phyloP scores from a whole-genome alignment of 2,888 invertebrate genomes.

The Drosophila incognita region DNA sequence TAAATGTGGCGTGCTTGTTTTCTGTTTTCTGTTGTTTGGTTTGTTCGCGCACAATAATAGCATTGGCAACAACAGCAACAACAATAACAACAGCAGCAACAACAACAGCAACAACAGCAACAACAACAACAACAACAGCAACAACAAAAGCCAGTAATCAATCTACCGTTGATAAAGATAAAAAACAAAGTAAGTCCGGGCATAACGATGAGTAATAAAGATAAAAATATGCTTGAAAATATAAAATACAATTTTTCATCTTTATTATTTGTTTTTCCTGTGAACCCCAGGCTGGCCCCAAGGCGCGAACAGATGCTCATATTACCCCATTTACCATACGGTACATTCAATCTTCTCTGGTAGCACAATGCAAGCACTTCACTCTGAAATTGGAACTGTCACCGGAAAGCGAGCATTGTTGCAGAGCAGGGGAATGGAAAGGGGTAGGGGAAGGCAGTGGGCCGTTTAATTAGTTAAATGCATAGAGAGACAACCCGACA shows the following conservation, averaged over 20 bases:
- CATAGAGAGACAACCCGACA: constrained; percentile 49
- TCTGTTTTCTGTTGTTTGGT: not conserved
- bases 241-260: not conserved
- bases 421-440: not conserved
- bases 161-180: constrained; percentile 60
- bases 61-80: constrained; percentile 12
- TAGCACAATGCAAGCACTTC: constrained; percentile 58
- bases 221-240: constrained; percentile 18
- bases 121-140: not conserved
- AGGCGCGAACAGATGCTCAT: constrained; percentile 39
- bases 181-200: constrained; percentile 38
- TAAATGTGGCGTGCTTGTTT: constrained; percentile 57
- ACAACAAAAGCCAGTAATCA: constrained; percentile 49
- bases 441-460: constrained; percentile 6
- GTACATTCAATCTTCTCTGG: constrained; percentile 29
- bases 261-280: not conserved
- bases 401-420: constrained; percentile 69
- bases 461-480: constrained; percentile 78
- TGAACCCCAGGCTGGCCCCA: constrained; percentile 5
- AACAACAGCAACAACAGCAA: constrained; percentile 4
- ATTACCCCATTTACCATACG: constrained; percentile 46
- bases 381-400: constrained; percentile 52
- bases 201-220: constrained; percentile 54
- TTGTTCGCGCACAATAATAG: constrained; percentile 14
- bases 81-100: constrained; percentile 12